phyloP scores from a whole-genome alignment of 2,113 vertebrate genomes.

The Leucosticte australis region DNA sequence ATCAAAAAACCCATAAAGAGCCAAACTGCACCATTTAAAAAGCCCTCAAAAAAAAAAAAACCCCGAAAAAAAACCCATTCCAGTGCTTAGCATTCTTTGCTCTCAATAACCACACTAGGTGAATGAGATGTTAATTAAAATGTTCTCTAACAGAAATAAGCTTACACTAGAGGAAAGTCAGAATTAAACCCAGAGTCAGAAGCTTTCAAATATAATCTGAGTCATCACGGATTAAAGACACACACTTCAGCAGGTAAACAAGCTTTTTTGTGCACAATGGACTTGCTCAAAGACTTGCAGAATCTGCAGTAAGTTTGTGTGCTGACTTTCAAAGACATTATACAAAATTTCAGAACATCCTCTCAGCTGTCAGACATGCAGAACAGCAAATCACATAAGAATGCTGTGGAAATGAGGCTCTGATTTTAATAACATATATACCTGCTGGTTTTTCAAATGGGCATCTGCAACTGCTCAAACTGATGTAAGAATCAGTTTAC shows the following conservation, averaged over 20 bases:
- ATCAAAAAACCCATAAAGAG: neutral
- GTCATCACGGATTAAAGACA: neutral
- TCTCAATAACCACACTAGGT: neutral
- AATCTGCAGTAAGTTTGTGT: neutral
- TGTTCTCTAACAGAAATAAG: neutral
- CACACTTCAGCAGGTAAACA: neutral
- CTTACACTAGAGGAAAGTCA: neutral
- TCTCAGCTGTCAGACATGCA: neutral
- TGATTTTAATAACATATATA: neutral
- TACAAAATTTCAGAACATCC: neutral
- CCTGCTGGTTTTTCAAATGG: neutral
- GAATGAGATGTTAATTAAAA: neutral
- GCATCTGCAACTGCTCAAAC: neutral
- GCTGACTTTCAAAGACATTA: neutral
- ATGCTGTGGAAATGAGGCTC: neutral
- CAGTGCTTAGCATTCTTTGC: neutral
- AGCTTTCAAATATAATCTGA: neutral
- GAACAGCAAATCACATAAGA: neutral
- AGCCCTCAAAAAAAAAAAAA: neutral
- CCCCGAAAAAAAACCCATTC: neutral
- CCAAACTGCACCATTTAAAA: neutral
- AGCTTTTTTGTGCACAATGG: neutral
- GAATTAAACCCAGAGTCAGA: neutral
- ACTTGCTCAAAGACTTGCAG: neutral
- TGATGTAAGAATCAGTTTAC: neutral